Percentiles rank a stretch among this genome's conserved stretches.
Conservation (phyloP, 2,888 invertebrate genomes). For the Perdita meconis region DNA sequence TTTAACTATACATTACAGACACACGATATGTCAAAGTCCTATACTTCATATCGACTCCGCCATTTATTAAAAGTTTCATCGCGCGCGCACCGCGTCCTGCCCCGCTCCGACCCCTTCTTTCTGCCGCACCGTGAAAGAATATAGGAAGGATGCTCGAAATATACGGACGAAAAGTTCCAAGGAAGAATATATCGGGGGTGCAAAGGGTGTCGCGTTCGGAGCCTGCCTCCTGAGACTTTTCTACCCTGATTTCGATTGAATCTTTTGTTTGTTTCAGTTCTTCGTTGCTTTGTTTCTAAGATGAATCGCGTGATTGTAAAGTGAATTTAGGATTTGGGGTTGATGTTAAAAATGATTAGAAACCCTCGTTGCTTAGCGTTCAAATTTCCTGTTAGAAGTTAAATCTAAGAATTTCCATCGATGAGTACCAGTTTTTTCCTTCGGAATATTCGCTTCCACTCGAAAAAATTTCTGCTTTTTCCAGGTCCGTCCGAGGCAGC, state of each 20-base stretch:
- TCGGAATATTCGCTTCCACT: background rate
- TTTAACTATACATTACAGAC: constrained; percentile 85
- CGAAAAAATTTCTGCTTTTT: constrained; percentile 10
- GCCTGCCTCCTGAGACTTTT: constrained; percentile 45
- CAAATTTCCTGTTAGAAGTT: no score
- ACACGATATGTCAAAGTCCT: constrained; percentile 85
- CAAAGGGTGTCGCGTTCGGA: constrained; percentile 39
- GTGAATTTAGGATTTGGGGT: no score
- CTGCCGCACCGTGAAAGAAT: constrained; percentile 60
- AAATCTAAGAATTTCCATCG: background rate
- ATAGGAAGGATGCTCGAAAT: constrained; percentile 75
- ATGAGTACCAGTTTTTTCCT: background rate
- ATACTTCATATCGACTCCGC: constrained; percentile 85
- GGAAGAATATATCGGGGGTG: constrained; percentile 41
- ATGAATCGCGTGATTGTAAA: background rate
- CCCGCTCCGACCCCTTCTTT: constrained; percentile 68
- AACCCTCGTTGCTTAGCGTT: no score
- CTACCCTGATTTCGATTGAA: constrained; percentile 2
- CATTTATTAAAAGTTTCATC: constrained; percentile 85
- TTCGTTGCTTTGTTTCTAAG: background rate
- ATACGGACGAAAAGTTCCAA: constrained; percentile 68
- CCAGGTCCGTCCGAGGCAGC: constrained; percentile 4
- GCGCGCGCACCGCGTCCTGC: constrained; percentile 73
- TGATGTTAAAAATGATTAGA: no score
- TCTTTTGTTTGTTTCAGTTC: background rate